A percentile compares a stretch with the other conserved stretches of the same genome.
phyloP scores from a whole-genome alignment of 1,140 invertebrate species.

The Amyelois transitella region DNA sequence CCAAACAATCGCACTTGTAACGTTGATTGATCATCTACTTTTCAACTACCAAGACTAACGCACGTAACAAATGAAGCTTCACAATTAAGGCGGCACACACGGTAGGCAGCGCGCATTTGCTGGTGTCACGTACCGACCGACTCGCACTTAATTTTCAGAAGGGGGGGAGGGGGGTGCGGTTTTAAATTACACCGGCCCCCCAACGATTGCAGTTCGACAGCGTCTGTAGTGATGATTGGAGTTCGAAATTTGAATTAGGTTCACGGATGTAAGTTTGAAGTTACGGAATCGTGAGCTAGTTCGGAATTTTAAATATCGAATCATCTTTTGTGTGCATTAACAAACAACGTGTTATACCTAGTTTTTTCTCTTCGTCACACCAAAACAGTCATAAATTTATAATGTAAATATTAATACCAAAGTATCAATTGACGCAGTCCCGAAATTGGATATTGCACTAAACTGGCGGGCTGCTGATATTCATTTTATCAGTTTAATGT shows the following conservation, averaged over 20 bases:
- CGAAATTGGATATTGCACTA: constrained; percentile 19
- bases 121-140: constrained; percentile 58
- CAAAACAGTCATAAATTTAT: no score
- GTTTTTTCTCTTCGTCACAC: no score
- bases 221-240: constrained; percentile 34
- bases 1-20: background rate
- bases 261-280: background rate
- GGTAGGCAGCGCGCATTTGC: constrained; percentile 55
- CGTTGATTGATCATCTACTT: background rate
- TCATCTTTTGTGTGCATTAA: no score
- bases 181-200: constrained; percentile 61
- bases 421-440: constrained; percentile 11
- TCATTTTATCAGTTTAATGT: constrained; percentile 46
- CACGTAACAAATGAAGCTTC: constrained; percentile 56
- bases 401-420: no score
- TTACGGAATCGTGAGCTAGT: background rate
- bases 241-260: constrained; percentile 2
- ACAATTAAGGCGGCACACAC: constrained; percentile 63
- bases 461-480: constrained; percentile 24
- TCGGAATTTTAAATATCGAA: no score
- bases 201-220: constrained; percentile 46
- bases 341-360: no score
- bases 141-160: constrained; percentile 61
- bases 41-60: constrained; percentile 14
- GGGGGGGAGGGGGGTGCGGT: constrained; percentile 47